A percentile compares a stretch with the other conserved stretches of the same genome.
phyloP scores from a whole-genome alignment of 2,797 vertebrate genomes.

The Rhincodon typus region DNA sequence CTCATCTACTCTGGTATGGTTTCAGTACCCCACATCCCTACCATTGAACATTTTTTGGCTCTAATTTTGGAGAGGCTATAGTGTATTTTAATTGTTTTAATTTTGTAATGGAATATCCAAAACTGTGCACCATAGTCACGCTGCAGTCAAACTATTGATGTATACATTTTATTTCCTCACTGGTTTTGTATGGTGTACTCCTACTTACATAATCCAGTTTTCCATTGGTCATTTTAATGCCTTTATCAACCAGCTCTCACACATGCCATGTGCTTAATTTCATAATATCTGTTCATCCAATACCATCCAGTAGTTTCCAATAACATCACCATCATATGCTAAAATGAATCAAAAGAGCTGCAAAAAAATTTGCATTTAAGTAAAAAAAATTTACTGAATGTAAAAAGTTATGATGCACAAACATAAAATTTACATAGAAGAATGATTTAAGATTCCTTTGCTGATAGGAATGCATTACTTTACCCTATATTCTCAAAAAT shows the following conservation, averaged over 20 bases:
- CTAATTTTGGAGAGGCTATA: not conserved
- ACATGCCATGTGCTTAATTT: not conserved
- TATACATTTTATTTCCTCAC: not conserved
- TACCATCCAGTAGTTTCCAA: not conserved
- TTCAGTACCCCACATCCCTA: not conserved
- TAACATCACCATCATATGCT: not conserved
- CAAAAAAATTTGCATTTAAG: not conserved
- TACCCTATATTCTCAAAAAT: not conserved
- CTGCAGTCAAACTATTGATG: not conserved
- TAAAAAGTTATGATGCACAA: not conserved
- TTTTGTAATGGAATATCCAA: not conserved
- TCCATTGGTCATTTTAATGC: not conserved
- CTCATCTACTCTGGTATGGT: not conserved
- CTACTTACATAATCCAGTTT: not conserved
- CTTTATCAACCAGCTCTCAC: not conserved
- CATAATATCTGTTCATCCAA: not conserved
- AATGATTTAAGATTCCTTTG: not conserved
- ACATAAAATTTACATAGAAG: not conserved
- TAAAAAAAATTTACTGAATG: conserved; percentile 9
- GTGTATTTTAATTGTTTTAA: not conserved
- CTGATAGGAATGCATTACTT: not conserved
- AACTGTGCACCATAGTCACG: not conserved
- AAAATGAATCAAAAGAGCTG: not conserved
- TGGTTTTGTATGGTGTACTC: not conserved
- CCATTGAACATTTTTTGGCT: not conserved